Conservation (phyloP, 35 echinoderm and acorn worm species). For the Holothuria glaberrima region DNA sequence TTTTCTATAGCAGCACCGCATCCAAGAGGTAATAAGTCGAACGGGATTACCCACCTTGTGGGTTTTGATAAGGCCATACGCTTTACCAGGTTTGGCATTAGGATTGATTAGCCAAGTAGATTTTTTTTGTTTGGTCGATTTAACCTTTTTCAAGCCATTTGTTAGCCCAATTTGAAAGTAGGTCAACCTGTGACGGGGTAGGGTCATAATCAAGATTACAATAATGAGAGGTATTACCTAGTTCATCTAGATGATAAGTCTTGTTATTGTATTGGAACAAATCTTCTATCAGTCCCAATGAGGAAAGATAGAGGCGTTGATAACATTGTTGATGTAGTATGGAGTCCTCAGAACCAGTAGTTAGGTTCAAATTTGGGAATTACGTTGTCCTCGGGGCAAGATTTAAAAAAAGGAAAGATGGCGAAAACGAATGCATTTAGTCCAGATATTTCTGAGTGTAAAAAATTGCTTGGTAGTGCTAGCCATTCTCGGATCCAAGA, state of each 20-base stretch:
- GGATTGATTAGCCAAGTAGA: neutral
- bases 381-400: too few species aligned
- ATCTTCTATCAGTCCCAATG: too few species aligned
- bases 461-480: too few species aligned
- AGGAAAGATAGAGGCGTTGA: too few species aligned
- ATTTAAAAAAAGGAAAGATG: too few species aligned
- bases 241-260: neutral
- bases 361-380: too few species aligned
- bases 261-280: too few species aligned
- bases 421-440: too few species aligned
- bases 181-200: neutral
- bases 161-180: conserved; percentile 3
- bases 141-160: conserved; percentile 18
- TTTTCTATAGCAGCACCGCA: conserved; percentile 35
- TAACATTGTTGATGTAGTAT: too few species aligned
- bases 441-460: too few species aligned
- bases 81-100: conserved; percentile 10
- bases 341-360: too few species aligned
- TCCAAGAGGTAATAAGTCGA: conserved; percentile 20
- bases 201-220: conserved; percentile 24
- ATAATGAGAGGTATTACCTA: conserved; percentile 22
- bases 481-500: too few species aligned
- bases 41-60: conserved; percentile 15
- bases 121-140: neutral
- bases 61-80: conserved; percentile 15